These are phyloP conservation scores for Drymodes brunneopygia DNA, from an alignment of 2,113 vertebrate species.

Conservation along the genomic window DNA sequence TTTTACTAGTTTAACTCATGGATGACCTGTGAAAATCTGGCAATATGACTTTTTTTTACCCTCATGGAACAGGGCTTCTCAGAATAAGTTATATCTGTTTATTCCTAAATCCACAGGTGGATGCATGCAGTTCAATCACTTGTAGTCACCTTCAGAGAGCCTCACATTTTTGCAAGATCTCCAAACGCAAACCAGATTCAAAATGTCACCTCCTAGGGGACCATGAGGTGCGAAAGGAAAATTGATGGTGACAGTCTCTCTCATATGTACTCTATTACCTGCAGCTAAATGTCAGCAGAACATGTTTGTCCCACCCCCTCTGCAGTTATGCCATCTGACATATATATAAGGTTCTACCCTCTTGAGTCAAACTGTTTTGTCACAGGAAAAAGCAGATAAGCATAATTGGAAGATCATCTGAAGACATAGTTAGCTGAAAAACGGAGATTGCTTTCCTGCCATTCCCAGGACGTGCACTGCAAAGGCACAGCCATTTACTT, in stretches of 20 bases:
- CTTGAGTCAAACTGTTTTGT: neutral
- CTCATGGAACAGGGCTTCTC: neutral
- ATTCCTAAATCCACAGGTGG: neutral
- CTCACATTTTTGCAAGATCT: neutral
- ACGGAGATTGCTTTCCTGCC: neutral
- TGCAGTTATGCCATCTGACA: neutral
- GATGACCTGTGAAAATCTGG: neutral
- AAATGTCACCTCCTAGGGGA: neutral
- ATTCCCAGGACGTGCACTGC: neutral
- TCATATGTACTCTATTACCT: neutral
- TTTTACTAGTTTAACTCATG: neutral
- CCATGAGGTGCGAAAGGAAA: neutral
- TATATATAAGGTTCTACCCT: neutral
- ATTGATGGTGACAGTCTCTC: neutral
- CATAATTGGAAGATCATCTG: neutral
- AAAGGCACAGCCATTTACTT: neutral
- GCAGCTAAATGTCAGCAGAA: neutral
- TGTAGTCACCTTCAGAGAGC: neutral
- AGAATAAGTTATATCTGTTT: neutral
- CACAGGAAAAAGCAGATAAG: neutral
- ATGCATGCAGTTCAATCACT: accelerated
- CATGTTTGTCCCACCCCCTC: neutral
- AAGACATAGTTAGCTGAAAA: neutral
- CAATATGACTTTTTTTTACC: neutral
- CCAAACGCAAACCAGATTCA: neutral